Conservation (phyloP, 2,797 vertebrate genomes). For the Siniperca obscura region DNA sequence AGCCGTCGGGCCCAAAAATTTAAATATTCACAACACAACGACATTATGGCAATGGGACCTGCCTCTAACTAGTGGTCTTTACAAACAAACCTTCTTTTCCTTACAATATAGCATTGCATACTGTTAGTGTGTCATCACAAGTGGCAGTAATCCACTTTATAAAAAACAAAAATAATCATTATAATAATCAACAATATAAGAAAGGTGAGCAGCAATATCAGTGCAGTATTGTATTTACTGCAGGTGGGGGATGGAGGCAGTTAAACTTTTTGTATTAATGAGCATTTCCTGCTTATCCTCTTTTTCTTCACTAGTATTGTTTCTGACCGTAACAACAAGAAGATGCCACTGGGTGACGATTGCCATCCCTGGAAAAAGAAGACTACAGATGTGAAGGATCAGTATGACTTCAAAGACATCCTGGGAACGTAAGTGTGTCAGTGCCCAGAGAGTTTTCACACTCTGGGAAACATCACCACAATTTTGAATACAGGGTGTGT, state of each 20-base stretch:
- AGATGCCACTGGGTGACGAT: conserved; percentile 88
- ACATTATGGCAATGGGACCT: not conserved
- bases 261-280: conserved; percentile 29
- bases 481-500: conserved; percentile 12
- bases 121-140: not conserved
- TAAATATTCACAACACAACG: not conserved
- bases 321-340: conserved; percentile 81
- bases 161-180: not conserved
- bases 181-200: not conserved
- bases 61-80: not conserved
- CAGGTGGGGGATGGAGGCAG: not conserved
- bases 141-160: not conserved
- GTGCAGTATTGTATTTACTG: conserved; percentile 5
- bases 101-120: not conserved
- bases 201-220: not conserved
- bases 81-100: not conserved
- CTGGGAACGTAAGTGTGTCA: conserved; percentile 86
- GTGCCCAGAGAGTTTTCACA: conserved; percentile 20
- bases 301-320: conserved; percentile 75
- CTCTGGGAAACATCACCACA: not conserved
- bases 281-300: conserved; percentile 30
- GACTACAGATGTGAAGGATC: conserved; percentile 86
- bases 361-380: conserved; percentile 87
- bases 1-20: not conserved
- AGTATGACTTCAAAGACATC: conserved; percentile 87